Evolutionary conservation across 2,888 invertebrate genomes (phyloP), one percentile per base, ranked within the genome.

Genomic region (Chorisops tibialis): DNA sequence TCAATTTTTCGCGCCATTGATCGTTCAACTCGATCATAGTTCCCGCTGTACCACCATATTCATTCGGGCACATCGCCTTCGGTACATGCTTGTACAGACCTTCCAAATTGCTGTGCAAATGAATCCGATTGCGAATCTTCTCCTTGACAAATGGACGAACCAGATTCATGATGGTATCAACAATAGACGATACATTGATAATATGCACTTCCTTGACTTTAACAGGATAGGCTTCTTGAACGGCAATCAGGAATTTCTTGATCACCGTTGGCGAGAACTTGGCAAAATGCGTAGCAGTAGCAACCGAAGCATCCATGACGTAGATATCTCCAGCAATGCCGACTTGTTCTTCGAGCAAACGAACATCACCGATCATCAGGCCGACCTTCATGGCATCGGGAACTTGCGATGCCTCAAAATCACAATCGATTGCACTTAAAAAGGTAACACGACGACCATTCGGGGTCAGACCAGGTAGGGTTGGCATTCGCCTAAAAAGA

Each of bases 271-370:
- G 92, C 0, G 91, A 89, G 75, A 92, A 88, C 79, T 91, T 92
- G 67, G 91, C 86, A 74, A 92, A 91, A 75, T 92, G 91, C 1
- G 85, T 81, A 0, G 91, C 86, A 0, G 89, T 89, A 1, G 89
- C 90, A 30, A 89, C 87, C 22, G 85, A 82, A 0, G 91, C 92
- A 70, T 92, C 92, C 50, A 92, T 76, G 63, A 93, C 82, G 73
- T 91, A 91, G 12, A 92, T 85, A 71, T 93, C 92, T 1, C 92
- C 92, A 1, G 91, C 91, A 0, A 93, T 92, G 30, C 92, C 92
- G 5, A 86, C 85, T 68, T 83, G 82, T 75, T 91, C 91, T 68
- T 90, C 91, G 22, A 81, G 83, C 62, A 93, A 76, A 61, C 92
- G 85, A 9, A 92, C 81, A 72, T 93, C 92, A 12, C 92, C 92